Evolutionary conservation across 35 echinoderm and acorn worm genomes (phyloP).

Genomic region (Apostichopus californicus): DNA sequence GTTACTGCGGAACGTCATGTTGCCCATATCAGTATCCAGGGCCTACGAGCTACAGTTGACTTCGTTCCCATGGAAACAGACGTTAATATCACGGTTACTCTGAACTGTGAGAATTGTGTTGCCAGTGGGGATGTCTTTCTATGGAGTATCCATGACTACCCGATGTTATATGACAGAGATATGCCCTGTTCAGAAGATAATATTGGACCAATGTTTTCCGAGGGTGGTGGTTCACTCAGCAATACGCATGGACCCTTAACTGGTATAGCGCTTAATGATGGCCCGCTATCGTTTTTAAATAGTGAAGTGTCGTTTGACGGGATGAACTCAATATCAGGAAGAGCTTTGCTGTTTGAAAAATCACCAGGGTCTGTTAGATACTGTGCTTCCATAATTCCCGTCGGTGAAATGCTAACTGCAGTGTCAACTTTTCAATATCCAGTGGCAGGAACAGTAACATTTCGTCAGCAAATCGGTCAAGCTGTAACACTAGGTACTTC

Average conservation of each 20-base stretch:
- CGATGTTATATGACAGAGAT: constrained; percentile 76
- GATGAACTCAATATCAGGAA: constrained; percentile 62
- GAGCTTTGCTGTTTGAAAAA: constrained; percentile 65
- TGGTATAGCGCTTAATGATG: background rate
- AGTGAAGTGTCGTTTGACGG: constrained; percentile 26
- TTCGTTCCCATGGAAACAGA: constrained; percentile 36
- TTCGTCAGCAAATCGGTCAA: constrained; percentile 59
- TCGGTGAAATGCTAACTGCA: constrained; percentile 70
- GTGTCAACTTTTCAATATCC: constrained; percentile 74
- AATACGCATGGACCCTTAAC: constrained; percentile 13
- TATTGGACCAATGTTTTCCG: constrained; percentile 47
- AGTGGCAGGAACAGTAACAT: constrained; percentile 76
- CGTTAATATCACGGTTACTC: constrained; percentile 3
- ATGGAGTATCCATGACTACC: constrained; percentile 63
- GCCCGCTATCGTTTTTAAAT: constrained; percentile 5
- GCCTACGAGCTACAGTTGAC: constrained; percentile 26
- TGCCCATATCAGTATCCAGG: constrained; percentile 68
- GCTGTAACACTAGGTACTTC: constrained; percentile 46
- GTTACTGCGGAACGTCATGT: background rate
- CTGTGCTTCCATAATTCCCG: constrained; percentile 69
- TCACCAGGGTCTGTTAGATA: background rate
- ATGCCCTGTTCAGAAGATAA: constrained; percentile 47
- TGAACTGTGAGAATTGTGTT: constrained; percentile 33
- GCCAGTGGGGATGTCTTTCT: constrained; percentile 23
- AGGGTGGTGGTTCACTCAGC: constrained; percentile 43